These are phyloP conservation scores for Cyphomyrus plagiostoma DNA, from an alignment of 2,113 vertebrate genomes.

Conservation along the genomic window DNA sequence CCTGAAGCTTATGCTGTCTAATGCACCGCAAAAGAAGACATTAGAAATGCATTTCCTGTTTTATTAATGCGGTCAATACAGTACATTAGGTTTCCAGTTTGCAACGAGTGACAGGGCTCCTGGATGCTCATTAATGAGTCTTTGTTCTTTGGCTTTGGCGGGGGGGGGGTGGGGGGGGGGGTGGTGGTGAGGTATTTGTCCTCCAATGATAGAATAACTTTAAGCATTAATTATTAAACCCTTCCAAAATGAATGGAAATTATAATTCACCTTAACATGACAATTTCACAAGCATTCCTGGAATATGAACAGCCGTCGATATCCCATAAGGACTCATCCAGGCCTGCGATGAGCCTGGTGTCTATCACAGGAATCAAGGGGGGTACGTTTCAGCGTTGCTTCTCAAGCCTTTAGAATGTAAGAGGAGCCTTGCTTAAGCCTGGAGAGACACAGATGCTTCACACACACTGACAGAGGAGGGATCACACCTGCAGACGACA, in stretches of 20 bases:
- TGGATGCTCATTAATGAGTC: not conserved
- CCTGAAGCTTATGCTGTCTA: conserved; percentile 5
- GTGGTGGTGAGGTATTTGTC: not conserved
- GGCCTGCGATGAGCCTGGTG: not conserved
- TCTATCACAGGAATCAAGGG: not conserved
- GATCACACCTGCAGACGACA: not conserved
- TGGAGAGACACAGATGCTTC: not conserved
- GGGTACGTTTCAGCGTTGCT: not conserved
- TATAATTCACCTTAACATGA: not conserved
- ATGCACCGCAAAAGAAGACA: conserved; percentile 12
- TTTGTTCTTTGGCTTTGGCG: conserved; percentile 8
- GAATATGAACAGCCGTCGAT: not conserved
- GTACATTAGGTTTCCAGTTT: conserved; percentile 18
- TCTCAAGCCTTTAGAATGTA: not conserved
- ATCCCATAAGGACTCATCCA: not conserved
- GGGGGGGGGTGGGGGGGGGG: not conserved
- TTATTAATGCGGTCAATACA: conserved; percentile 18
- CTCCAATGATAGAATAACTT: conserved; percentile 7
- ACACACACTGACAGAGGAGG: not conserved
- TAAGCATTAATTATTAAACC: not conserved
- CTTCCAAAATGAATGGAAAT: not conserved
- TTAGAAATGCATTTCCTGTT: conserved; percentile 5
- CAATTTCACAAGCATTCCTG: not conserved
- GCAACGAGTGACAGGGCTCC: not conserved
- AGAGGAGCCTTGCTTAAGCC: not conserved